Base-by-base conservation (phyloP, 2,113 vertebrate genomes). In the Hippolais icterina region DNA sequence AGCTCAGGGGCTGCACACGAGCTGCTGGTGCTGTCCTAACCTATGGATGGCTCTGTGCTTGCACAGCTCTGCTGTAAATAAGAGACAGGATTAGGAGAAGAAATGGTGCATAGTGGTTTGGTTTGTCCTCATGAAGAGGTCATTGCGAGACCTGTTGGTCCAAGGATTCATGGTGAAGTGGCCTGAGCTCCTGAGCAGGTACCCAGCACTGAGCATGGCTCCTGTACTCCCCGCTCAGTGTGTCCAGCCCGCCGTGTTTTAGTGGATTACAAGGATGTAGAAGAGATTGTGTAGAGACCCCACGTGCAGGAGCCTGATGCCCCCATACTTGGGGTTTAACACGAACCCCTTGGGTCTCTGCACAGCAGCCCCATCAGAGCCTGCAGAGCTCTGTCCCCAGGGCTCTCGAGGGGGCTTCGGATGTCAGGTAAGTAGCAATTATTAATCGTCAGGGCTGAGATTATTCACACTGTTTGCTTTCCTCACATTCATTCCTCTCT, bases 381-480 rank as follows among this genome's bases (percentile, higher is more conserved):
- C 82, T 49, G 53, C 1, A 46, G 21, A 41, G 27, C 71, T 50
- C 69, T n/a, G 52, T 65, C 37, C 65, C 50, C 20, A 17, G 65
- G 24, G 70, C 74, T 87, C 74, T 59, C 3, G 0, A 23, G 39
- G 15, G 68, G 44, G 59, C 60, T 90, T 85, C 15, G 44, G 74
- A 49, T 87, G 82, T 42, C 75, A 92, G 79, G 63, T 79, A 56
- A 95, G 74, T 15, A 71, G 85, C 63, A 88, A 79, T 88, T 93
- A 89, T 59, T 87, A 87, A 82, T 92, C 9, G 12, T 78, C 72
- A 80, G 68, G 68, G 46, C 50, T 91, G 81, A 81, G 54, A 83
- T 95, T 81, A 83, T 95, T 81, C 91, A 63, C 79, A 50, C 63
- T 46, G 77, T 78, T 96, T 93, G 79, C 94, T 87, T 91, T 94